These are phyloP conservation scores for Chelonia mydas DNA, from an alignment of 2,797 vertebrate species.

Conservation along the genomic window DNA sequence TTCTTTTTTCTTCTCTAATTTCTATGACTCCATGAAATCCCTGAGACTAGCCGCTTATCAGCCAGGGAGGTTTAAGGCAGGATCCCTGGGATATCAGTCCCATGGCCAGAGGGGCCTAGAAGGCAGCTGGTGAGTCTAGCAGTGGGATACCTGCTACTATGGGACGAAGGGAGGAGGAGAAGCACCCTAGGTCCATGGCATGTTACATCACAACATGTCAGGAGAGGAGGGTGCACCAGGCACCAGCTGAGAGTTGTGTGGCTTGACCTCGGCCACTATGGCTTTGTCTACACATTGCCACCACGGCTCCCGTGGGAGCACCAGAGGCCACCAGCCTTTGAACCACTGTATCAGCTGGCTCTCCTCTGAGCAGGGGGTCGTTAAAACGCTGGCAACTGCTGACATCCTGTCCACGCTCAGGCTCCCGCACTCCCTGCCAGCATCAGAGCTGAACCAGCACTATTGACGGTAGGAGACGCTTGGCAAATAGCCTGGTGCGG, in stretches of 20 bases:
- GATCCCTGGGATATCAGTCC: rapidly evolving
- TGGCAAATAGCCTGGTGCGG: background rate
- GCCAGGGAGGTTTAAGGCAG: background rate
- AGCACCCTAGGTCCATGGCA: background rate
- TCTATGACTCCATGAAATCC: background rate
- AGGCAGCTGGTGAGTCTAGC: background rate
- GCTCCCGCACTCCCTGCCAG: background rate
- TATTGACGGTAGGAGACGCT: background rate
- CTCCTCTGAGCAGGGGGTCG: background rate
- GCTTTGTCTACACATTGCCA: no score
- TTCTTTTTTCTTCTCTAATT: background rate
- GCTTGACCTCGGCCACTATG: background rate
- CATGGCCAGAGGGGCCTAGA: rapidly evolving
- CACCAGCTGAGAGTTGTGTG: background rate
- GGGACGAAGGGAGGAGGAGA: background rate
- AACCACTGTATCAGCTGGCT: background rate
- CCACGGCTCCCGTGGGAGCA: background rate
- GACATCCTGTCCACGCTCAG: background rate
- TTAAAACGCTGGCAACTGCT: background rate
- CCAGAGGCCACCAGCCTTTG: background rate
- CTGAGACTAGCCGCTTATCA: background rate
- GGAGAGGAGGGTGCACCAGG: background rate
- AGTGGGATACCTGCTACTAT: background rate
- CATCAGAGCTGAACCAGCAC: background rate
- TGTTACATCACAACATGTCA: background rate